Percentiles rank a stretch among this genome's conserved stretches.
Conservation (phyloP, 2,797 vertebrate genomes). For the Carcharodon carcharias region DNA sequence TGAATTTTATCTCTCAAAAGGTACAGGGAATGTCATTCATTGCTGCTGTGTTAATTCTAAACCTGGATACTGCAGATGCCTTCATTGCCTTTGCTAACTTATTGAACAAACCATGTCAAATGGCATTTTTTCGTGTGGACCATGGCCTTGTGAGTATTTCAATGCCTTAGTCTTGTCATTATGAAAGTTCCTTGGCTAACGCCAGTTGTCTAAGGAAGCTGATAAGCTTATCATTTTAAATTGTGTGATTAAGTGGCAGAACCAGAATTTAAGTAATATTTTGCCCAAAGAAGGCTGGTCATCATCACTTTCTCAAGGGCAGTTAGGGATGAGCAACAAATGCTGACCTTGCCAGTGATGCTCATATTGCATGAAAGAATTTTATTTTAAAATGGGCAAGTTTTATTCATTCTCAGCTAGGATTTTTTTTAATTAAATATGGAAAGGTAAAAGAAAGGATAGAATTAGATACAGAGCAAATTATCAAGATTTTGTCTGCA, state of each 20-base stretch:
- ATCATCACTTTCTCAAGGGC: neutral
- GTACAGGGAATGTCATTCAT: constrained; percentile 94
- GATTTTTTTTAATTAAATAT: neutral
- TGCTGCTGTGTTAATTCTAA: constrained; percentile 81
- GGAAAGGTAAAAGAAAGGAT: neutral
- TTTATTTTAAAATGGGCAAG: neutral
- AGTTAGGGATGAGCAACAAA: neutral
- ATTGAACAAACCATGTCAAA: constrained; percentile 88
- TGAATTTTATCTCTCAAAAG: constrained; percentile 51
- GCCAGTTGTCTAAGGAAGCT: neutral
- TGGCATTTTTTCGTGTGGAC: constrained; percentile 91
- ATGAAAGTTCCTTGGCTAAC: neutral
- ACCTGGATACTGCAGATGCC: constrained; percentile 85
- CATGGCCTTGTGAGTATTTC: constrained; percentile 81
- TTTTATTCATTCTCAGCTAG: neutral
- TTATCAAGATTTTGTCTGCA: neutral
- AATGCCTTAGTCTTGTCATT: neutral
- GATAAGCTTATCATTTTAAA: neutral
- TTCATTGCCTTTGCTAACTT: constrained; percentile 91
- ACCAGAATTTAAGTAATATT: neutral
- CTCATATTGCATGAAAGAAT: neutral
- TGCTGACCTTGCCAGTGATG: neutral
- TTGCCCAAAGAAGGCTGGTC: neutral
- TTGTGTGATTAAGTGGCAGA: neutral
- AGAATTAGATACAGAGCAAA: neutral